Conservation (phyloP, 2,113 vertebrate species). For the Procavia capensis region DNA sequence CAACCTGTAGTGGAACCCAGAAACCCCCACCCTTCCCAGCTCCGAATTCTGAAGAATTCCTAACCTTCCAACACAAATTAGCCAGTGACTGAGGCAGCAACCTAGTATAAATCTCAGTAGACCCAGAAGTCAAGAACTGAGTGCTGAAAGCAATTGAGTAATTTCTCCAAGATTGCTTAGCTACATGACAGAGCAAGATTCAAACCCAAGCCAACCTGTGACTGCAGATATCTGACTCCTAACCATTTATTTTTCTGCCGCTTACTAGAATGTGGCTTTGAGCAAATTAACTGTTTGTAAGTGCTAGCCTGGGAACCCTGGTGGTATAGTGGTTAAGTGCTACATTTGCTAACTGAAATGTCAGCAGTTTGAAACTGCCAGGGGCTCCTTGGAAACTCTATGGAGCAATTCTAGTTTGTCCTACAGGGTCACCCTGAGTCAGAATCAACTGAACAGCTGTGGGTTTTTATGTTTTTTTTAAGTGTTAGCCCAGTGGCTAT, state of each 20-base stretch:
- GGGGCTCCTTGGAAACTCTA: too few species aligned
- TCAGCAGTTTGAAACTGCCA: too few species aligned
- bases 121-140: slow-evolving; percentile 30
- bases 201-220: background rate
- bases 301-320: too few species aligned
- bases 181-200: background rate
- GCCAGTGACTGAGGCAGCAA: background rate
- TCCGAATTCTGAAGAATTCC: background rate
- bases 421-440: too few species aligned
- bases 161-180: background rate
- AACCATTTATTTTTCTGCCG: background rate
- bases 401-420: too few species aligned
- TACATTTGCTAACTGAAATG: too few species aligned
- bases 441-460: too few species aligned
- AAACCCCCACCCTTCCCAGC: background rate
- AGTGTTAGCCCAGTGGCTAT: background rate
- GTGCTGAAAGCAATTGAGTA: background rate
- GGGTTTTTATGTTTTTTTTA: too few species aligned
- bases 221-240: background rate
- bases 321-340: too few species aligned
- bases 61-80: background rate
- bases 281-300: background rate
- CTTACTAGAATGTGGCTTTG: slow-evolving; percentile 8
- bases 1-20: background rate
- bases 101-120: background rate